Base-by-base conservation (phyloP, 2,888 invertebrate species). In the Sceliomorpha sp. region DNA sequence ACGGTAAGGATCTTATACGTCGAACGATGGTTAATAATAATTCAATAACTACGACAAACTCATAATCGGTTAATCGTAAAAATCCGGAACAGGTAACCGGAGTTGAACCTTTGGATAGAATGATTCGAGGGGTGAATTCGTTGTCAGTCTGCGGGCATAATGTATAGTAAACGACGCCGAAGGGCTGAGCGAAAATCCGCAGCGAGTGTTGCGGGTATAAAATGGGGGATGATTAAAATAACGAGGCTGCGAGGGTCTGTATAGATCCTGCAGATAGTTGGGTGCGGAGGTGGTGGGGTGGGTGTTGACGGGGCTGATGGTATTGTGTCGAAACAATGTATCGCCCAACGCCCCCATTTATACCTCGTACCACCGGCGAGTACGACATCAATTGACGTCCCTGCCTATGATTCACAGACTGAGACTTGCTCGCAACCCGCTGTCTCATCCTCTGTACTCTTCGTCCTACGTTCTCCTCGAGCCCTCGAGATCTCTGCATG, bases 221-320 rank as follows among this genome's bases (percentile, higher is more conserved):
- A 85, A 85, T 78, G 78, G 80, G 81, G 81, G 79, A 84, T 85
- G 85, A 85, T 85, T 85, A 85, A 85, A 85, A 84, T 85, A 85
- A 85, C 84, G 85, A 85, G 82, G 79, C 82, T 80, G 78, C 75
- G 73, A 73, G 78, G 75, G 75, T 79, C 77, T 77, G 74, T 45
- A 75, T 64, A 71, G 73, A 79, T 71, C 34, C 42, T 31, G 17
- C 69, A 74, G 40, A 26, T 53, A 15, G 48, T 44, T 53, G 68
- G 53, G 59, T 55, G 45, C 26, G n/a, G 47, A 32, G 53, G 34
- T 56, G 70, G 68, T 40, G 63, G 32, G 53, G 60, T 71, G 55
- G 69, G 63, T 37, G 55, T 63, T 17, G 47, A 20, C 39, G 42
- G 55, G 60, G 36, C 36, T 17, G 72, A 71, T 75, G 79, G 82